Evolutionary conservation across 2,113 vertebrate genomes (phyloP).

Genomic region (Zosterops hypoxanthus): DNA sequence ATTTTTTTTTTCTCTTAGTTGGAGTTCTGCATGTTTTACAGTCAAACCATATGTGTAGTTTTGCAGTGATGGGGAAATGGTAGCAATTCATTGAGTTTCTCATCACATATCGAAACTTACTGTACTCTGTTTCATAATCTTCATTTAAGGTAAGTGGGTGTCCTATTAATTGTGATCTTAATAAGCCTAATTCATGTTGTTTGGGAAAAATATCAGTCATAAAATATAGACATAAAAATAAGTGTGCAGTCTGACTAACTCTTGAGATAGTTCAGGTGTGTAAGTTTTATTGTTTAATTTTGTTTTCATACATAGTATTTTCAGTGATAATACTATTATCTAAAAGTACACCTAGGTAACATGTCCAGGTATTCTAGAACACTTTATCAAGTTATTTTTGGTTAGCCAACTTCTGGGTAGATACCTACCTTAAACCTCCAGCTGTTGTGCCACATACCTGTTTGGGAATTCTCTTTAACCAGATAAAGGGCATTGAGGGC

Average conservation of each 20-base stretch:
- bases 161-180: not conserved
- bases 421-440: not conserved
- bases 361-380: not conserved
- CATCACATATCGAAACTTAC: not conserved
- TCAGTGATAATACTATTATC: not conserved
- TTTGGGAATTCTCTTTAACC: not conserved
- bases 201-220: not conserved
- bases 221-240: not conserved
- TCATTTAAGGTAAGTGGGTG: not conserved
- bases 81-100: not conserved
- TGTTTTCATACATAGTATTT: not conserved
- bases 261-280: not conserved
- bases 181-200: not conserved
- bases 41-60: accelerated
- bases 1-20: no score
- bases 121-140: not conserved
- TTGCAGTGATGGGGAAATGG: not conserved
- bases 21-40: not conserved
- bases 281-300: not conserved
- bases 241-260: not conserved
- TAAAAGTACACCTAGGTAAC: not conserved
- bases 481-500: not conserved
- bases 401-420: not conserved
- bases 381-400: not conserved
- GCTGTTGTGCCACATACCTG: accelerated